A percentile compares a stretch with the other conserved stretches of the same genome.
These are phyloP conservation scores for Caenorhabditis becei DNA, from an alignment of 2,888 invertebrate species.

Conservation along the genomic window DNA sequence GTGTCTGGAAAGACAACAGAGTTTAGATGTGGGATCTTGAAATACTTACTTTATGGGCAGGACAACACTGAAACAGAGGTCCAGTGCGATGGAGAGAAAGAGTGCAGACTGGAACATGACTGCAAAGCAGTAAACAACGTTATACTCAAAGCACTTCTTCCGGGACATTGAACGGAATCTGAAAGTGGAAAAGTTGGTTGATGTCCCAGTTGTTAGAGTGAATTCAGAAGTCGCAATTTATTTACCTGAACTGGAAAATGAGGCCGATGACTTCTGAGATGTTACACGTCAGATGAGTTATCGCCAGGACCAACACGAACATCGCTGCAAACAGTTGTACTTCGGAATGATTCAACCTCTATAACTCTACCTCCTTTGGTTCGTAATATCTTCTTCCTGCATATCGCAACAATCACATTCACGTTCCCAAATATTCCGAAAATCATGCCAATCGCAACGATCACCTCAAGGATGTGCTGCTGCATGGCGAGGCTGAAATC, in stretches of 20 bases:
- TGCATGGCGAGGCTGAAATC: slow-evolving; percentile 35
- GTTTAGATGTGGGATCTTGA: neutral
- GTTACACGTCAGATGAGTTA: slow-evolving; percentile 48
- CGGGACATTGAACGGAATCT: slow-evolving; percentile 49
- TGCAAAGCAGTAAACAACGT: slow-evolving; percentile 39
- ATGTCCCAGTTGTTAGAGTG: neutral
- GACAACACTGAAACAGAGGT: slow-evolving; percentile 54
- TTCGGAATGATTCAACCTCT: neutral
- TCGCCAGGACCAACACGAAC: slow-evolving; percentile 41
- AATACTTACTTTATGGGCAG: slow-evolving; percentile 53
- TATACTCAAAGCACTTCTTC: slow-evolving; percentile 55
- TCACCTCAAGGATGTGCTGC: slow-evolving; percentile 24
- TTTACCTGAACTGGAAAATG: slow-evolving; percentile 29
- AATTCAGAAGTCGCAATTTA: neutral
- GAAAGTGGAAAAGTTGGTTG: neutral
- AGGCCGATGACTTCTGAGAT: slow-evolving; percentile 46
- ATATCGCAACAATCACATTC: slow-evolving; percentile 56
- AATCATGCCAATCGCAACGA: slow-evolving; percentile 20
- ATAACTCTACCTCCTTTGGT: slow-evolving; percentile 60
- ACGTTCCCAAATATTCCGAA: slow-evolving; percentile 56
- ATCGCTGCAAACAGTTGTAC: slow-evolving; percentile 13
- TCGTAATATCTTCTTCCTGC: slow-evolving; percentile 45
- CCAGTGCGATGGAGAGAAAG: slow-evolving; percentile 41
- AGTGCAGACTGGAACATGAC: slow-evolving; percentile 54
- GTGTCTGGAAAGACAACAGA: slow-evolving; percentile 37